These are phyloP conservation scores for Pristiophorus japonicus DNA, from an alignment of 2,113 vertebrate species.

Conservation along the genomic window DNA sequence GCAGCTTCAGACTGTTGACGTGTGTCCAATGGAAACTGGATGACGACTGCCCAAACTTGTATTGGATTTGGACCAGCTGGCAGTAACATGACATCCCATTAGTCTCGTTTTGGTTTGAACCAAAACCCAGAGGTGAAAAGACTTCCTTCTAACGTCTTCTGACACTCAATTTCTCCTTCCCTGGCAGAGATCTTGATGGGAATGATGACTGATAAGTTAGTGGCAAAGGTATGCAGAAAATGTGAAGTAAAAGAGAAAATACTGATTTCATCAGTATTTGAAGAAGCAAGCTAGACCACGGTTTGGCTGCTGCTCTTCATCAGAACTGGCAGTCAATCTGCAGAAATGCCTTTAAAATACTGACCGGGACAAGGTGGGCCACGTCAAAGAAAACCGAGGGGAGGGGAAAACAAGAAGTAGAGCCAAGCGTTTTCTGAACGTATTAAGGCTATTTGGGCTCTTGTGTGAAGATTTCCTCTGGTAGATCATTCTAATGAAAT, in stretches of 20 bases:
- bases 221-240: not conserved
- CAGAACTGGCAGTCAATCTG: not conserved
- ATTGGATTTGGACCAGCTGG: slow-evolving; percentile 6
- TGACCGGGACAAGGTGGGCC: not conserved
- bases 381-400: not conserved
- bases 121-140: not conserved
- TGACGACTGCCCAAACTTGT: not conserved
- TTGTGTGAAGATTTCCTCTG: not conserved
- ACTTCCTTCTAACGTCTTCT: not conserved
- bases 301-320: not conserved
- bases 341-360: not conserved
- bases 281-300: not conserved
- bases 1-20: not conserved
- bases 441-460: not conserved
- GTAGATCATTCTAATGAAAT: not conserved
- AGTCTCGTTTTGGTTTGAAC: not conserved
- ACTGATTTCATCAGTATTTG: not conserved
- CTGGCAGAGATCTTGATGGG: not conserved
- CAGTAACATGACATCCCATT: not conserved
- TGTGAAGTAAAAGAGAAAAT: not conserved
- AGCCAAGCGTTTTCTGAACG: not conserved
- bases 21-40: slow-evolving; percentile 18
- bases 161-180: not conserved
- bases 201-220: not conserved
- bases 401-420: not conserved